A percentile compares a stretch with the other conserved stretches of the same genome.
Evolutionary conservation across 2,888 invertebrate species (phyloP).

Genomic region (Beris chalybata): DNA sequence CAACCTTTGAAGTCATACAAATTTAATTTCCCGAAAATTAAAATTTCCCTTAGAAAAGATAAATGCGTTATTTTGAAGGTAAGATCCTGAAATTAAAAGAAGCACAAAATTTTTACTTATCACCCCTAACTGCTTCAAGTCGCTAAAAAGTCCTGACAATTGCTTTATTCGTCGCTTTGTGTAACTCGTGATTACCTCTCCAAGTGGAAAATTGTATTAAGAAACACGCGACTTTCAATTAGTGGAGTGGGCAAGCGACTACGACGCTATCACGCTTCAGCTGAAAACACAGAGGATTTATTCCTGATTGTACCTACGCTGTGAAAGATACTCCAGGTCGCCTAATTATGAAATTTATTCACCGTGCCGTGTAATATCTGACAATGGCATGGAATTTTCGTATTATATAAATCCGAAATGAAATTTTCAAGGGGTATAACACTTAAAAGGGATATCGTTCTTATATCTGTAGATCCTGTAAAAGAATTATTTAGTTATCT

Average conservation of each 20-base stretch:
- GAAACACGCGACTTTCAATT: constrained; percentile 34
- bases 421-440: constrained; percentile 33
- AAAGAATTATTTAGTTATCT: no score
- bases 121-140: neutral
- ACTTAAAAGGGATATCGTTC: no score
- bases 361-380: constrained; percentile 23
- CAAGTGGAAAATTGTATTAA: constrained; percentile 38
- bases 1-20: no score
- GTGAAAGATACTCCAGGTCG: constrained; percentile 30
- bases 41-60: no score
- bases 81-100: no score
- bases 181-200: constrained; percentile 27
- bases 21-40: no score
- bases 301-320: neutral
- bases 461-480: no score
- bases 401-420: constrained; percentile 33
- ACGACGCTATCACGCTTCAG: no score
- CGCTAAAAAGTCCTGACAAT: constrained; percentile 33
- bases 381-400: constrained; percentile 32
- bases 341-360: constrained; percentile 36
- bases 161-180: constrained; percentile 27
- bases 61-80: no score
- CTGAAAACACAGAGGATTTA: neutral
- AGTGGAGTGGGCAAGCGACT: constrained; percentile 25
- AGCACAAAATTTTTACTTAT: no score